Evolutionary conservation across 2,113 vertebrate genomes (phyloP).

Genomic region (Saguinus imperator): DNA sequence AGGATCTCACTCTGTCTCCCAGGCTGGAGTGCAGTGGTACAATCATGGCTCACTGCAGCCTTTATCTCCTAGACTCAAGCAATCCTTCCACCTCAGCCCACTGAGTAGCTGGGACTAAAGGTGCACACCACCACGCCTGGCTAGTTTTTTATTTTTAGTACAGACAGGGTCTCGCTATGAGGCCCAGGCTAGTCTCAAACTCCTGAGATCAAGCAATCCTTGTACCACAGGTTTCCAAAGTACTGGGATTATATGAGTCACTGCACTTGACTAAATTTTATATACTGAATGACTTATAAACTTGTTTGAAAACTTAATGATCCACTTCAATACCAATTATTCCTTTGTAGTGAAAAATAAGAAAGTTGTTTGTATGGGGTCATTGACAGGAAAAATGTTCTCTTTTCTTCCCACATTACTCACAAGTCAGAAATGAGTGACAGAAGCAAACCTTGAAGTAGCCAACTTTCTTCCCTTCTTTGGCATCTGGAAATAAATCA

Average conservation of each 20-base stretch:
- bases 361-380: neutral
- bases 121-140: neutral
- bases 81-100: neutral
- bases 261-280: neutral
- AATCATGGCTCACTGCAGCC: neutral
- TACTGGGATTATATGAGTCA: neutral
- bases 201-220: neutral
- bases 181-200: neutral
- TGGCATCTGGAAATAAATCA: neutral
- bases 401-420: neutral
- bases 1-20: neutral
- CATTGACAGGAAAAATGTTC: neutral
- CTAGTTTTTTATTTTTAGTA: neutral
- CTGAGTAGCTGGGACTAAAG: neutral
- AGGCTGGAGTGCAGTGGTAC: neutral
- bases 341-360: neutral
- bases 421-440: neutral
- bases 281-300: neutral
- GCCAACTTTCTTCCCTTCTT: neutral
- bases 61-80: neutral
- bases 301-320: constrained; percentile 14
- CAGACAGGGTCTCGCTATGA: neutral
- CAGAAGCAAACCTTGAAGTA: neutral
- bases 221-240: neutral
- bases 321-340: neutral